These are phyloP conservation scores for Ophioderma brevispina DNA, from an alignment of 35 echinoderm and acorn worm species.

Conservation along the genomic window DNA sequence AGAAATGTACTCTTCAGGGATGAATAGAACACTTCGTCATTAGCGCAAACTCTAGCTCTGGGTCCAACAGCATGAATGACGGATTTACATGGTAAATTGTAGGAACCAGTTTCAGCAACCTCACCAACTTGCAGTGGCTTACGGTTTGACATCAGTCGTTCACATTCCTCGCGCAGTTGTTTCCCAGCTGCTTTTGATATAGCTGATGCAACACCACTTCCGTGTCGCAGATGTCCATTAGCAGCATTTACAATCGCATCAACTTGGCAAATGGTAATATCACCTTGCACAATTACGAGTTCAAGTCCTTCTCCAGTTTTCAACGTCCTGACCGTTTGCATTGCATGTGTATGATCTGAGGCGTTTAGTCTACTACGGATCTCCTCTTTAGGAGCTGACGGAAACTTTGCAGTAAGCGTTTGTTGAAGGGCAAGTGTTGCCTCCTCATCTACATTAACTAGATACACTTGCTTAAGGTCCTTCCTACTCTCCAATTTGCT, in stretches of 20 bases:
- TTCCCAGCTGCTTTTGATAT: constrained; percentile 25
- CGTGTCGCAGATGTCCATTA: constrained; percentile 15
- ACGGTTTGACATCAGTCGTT: background rate
- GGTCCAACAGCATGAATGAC: constrained; percentile 60
- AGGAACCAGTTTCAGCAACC: constrained; percentile 33
- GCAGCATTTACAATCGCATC: constrained; percentile 68
- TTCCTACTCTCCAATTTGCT: background rate
- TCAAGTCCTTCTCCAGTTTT: background rate
- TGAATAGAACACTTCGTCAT: constrained; percentile 2
- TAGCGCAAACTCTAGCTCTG: constrained; percentile 25
- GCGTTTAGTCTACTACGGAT: background rate
- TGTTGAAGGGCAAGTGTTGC: background rate
- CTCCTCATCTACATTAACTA: constrained; percentile 11
- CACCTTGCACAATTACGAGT: background rate
- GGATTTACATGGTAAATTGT: constrained; percentile 15
- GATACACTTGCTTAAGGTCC: background rate
- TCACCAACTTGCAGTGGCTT: constrained; percentile 23
- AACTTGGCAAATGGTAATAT: constrained; percentile 35
- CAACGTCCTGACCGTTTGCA: background rate
- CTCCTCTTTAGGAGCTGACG: background rate
- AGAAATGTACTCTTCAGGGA: constrained; percentile 38
- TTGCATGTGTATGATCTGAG: background rate
- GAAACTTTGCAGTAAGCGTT: background rate
- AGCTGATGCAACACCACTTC: constrained; percentile 37
- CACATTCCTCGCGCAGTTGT: constrained; percentile 12